These are phyloP conservation scores for Calephelis nemesis DNA, from an alignment of 1,140 invertebrate genomes.

Conservation along the genomic window DNA sequence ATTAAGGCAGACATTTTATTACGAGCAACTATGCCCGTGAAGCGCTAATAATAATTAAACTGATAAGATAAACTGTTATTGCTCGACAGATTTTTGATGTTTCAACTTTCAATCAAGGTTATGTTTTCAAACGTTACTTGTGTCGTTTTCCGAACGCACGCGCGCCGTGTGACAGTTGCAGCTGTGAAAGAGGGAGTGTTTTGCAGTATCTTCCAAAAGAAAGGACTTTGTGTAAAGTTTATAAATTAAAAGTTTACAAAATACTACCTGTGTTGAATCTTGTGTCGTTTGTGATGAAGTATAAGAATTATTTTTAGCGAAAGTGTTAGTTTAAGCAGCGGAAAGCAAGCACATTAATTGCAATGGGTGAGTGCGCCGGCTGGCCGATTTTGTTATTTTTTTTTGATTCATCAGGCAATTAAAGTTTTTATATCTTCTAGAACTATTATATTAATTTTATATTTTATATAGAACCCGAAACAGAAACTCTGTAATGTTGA, in stretches of 20 bases:
- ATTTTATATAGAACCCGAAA: too few relatives aligned
- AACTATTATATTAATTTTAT: slow-evolving; percentile 21
- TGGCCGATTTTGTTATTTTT: slow-evolving; percentile 28
- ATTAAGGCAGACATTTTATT: too few relatives aligned
- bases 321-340: slow-evolving; percentile 36
- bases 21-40: too few relatives aligned
- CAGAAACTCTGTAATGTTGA: neutral
- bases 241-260: slow-evolving; percentile 30
- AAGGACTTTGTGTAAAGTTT: slow-evolving; percentile 36
- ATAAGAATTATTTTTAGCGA: slow-evolving; percentile 37
- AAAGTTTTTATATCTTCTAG: neutral
- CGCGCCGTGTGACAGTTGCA: slow-evolving; percentile 51
- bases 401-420: neutral
- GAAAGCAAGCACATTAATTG: slow-evolving; percentile 37
- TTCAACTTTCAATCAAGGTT: slow-evolving; percentile 25
- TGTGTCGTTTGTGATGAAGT: slow-evolving; percentile 57
- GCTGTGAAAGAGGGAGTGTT: slow-evolving; percentile 29
- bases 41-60: too few relatives aligned
- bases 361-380: slow-evolving; percentile 69
- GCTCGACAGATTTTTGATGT: too few relatives aligned
- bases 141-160: slow-evolving; percentile 55
- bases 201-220: slow-evolving; percentile 32
- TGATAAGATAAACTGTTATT: too few relatives aligned
- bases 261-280: slow-evolving; percentile 45
- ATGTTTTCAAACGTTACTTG: slow-evolving; percentile 36